Evolutionary conservation across 2,797 vertebrate genomes (phyloP), one percentile per base, ranked within the genome.

Genomic region (Gobio occitaniae): DNA sequence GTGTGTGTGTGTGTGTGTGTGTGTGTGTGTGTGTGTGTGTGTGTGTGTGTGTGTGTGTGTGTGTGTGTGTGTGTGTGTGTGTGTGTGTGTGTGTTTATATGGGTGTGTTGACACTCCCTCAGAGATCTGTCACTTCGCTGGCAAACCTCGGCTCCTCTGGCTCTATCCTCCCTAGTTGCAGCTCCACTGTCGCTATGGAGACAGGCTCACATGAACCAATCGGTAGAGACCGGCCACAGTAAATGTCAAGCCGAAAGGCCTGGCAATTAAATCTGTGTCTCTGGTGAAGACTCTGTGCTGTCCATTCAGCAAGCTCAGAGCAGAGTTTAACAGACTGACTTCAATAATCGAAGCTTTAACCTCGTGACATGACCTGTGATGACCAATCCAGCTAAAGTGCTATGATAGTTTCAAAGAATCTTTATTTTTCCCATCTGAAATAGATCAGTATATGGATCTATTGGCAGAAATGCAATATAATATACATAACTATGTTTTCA

Each of bases 171-270:
- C 82, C 78, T 86, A 89, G 87, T 84, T 89, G 82, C 91, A 88
- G 80, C 66, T 84, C 86, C n/a, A 16, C 61, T 0, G 83, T 93
- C 85, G 87, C 91, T 89, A 90, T 91, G 89, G 92, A 88, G 91
- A 90, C 93, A 71, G 84, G 88, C 87, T 88, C 75, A 71, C 79
- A 47, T 85, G 83, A 63, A 29, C 87, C 83, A 84, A 90, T 90
- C 72, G 25, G 76, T 6, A 25, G 71, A 77, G 63, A 72, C 85
- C 82, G 84, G 69, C 85, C 85, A 72, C 54, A 86, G 88, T 74
- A 91, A 93, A 93, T 92, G 92, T 92, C 90, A 93, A 80, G 83
- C 84, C 78, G 69, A 79, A 87, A 44, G 88, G 83, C 69, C 88
- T 81, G 25, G 88, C 90, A 90, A 90, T 91, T 88, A 86, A 89